Conservation (phyloP, 2,113 vertebrate genomes). For the Leuciscus idus region DNA sequence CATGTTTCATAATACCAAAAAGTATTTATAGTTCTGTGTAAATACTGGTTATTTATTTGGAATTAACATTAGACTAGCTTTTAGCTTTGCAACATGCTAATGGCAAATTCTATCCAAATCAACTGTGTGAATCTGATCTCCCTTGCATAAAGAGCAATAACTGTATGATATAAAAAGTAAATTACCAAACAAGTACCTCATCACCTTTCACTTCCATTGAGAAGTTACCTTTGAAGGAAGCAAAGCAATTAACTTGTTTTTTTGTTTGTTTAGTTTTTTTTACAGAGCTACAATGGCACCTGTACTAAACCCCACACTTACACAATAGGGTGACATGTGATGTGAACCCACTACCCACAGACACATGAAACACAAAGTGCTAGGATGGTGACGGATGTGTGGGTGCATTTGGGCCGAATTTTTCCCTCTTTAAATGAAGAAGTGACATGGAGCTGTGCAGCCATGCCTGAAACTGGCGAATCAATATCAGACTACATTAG, state of each 20-base stretch:
- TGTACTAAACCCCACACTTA: background rate
- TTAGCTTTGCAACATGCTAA: background rate
- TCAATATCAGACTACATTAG: conserved; percentile 74
- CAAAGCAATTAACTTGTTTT: background rate
- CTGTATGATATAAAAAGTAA: background rate
- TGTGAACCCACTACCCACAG: background rate
- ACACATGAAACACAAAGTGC: conserved; percentile 28
- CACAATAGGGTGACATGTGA: background rate
- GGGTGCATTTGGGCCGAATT: conserved; percentile 49
- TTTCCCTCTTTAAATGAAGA: conserved; percentile 62
- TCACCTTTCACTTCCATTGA: background rate
- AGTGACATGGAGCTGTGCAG: conserved; percentile 53
- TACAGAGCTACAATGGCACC: background rate
- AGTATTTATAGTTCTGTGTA: background rate
- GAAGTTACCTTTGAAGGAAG: background rate
- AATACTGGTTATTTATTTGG: background rate
- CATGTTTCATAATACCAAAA: background rate
- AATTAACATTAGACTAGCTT: background rate
- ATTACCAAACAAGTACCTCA: background rate
- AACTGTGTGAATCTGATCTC: background rate
- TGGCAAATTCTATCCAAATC: background rate
- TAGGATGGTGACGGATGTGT: conserved; percentile 34
- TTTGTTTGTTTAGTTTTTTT: too few species aligned
- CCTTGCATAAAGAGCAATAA: background rate
- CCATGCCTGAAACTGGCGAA: conserved; percentile 65